Evolutionary conservation across 1,140 invertebrate genomes (phyloP).

Genomic region (Drosophila kepulauana): DNA sequence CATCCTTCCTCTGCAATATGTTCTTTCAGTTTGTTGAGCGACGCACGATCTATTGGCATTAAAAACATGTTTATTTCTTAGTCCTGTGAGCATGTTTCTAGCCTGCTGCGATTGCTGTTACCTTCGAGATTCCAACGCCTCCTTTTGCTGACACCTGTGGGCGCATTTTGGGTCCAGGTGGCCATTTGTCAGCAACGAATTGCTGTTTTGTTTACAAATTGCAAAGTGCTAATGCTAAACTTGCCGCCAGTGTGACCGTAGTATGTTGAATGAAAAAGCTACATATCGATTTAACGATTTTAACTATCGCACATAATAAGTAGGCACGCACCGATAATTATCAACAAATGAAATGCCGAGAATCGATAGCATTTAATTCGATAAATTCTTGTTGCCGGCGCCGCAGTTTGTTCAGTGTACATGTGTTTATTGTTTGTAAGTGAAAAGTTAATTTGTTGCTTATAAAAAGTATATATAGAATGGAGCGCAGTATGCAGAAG

Average conservation of each 20-base stretch:
- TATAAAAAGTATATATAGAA: constrained; percentile 9
- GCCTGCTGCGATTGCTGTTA: constrained; percentile 10
- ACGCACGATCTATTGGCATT: constrained; percentile 85
- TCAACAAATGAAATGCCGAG: too few species aligned
- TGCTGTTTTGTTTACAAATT: constrained; percentile 62
- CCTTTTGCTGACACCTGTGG: constrained; percentile 68
- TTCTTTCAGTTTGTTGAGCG: constrained; percentile 87
- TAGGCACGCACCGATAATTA: neutral
- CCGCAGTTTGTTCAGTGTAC: constrained; percentile 35
- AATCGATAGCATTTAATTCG: neutral
- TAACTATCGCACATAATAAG: neutral
- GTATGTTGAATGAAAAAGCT: neutral
- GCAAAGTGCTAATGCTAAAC: constrained; percentile 31
- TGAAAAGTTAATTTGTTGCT: constrained; percentile 1
- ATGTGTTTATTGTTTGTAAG: constrained; percentile 47
- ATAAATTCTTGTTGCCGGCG: constrained; percentile 46
- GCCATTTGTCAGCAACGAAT: constrained; percentile 54
- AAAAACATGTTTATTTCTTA: neutral
- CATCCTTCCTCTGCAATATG: constrained; percentile 89
- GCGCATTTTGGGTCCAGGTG: constrained; percentile 78
- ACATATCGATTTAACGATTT: neutral
- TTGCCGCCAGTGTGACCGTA: constrained; percentile 6
- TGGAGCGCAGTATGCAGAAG: constrained; percentile 60
- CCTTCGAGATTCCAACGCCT: constrained; percentile 83
- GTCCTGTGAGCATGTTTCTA: neutral